Evolutionary conservation across 92 coral and sea anemone species (phyloP).

Genomic region (Phenganax subtilis): DNA sequence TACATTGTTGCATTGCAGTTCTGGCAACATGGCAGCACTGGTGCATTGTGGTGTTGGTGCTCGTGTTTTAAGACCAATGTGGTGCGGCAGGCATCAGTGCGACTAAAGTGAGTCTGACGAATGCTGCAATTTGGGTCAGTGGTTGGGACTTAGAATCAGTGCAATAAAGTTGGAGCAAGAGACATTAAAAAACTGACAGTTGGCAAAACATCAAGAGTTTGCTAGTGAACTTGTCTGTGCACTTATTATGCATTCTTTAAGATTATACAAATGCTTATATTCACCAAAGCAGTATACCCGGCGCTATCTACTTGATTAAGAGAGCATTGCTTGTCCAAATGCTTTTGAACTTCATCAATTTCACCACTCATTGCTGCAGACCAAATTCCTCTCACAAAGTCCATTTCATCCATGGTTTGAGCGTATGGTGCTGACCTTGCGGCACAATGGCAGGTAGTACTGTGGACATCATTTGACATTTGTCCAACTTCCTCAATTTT

Average conservation of each 20-base stretch:
- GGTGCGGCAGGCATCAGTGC: too few relatives aligned
- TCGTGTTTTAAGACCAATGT: too few relatives aligned
- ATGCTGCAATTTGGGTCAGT: too few relatives aligned
- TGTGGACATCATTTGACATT: constrained; percentile 21
- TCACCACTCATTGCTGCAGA: constrained; percentile 83
- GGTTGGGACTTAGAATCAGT: too few relatives aligned
- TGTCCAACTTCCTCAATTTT: not conserved
- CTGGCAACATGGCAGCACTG: too few relatives aligned
- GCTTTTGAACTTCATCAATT: constrained; percentile 47
- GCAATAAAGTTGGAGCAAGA: too few relatives aligned
- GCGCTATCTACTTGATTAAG: constrained; percentile 64
- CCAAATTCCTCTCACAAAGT: constrained; percentile 91
- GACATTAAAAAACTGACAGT: not conserved
- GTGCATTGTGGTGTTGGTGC: too few relatives aligned
- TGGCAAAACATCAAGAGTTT: too few relatives aligned
- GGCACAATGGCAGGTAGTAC: constrained; percentile 54
- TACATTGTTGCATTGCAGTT: too few relatives aligned
- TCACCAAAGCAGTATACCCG: constrained; percentile 91
- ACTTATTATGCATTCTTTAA: not conserved
- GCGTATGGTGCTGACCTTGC: constrained; percentile 54
- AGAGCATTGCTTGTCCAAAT: constrained; percentile 64
- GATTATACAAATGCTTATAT: not conserved
- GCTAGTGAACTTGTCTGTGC: not conserved
- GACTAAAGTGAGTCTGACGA: too few relatives aligned
- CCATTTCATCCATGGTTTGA: constrained; percentile 82